Percentiles rank a stretch among this genome's conserved stretches.
Conservation (phyloP, 1,140 invertebrate genomes). For the Nephila pilipes region DNA sequence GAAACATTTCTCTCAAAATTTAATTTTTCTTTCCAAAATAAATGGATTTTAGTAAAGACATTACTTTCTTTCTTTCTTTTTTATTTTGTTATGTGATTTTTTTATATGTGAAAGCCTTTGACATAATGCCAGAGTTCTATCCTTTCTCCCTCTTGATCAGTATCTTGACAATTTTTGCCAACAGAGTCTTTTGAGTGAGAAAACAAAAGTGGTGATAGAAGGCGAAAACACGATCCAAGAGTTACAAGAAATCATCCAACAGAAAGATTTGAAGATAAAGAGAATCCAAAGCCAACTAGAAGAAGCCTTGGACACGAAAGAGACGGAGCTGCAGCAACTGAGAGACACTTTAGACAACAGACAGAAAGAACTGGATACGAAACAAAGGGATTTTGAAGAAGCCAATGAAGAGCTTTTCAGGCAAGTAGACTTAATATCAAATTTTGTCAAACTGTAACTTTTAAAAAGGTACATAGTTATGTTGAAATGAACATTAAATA, state of each 20-base stretch:
- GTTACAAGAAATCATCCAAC: slow-evolving; percentile 65
- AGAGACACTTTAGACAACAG: slow-evolving; percentile 49
- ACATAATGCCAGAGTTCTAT: background rate
- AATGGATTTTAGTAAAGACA: no score
- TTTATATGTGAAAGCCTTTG: background rate
- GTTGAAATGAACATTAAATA: no score
- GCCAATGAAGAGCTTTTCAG: slow-evolving; percentile 68
- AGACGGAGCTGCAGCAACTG: slow-evolving; percentile 52
- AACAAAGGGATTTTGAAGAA: slow-evolving; percentile 66
- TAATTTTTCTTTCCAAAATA: background rate
- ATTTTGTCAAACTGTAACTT: no score
- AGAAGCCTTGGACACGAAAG: slow-evolving; percentile 68
- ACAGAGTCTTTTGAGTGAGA: slow-evolving; percentile 65
- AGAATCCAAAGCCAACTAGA: slow-evolving; percentile 62
- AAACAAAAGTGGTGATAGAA: slow-evolving; percentile 62
- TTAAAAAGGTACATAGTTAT: no score
- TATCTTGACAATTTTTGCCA: background rate
- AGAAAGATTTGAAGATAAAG: slow-evolving; percentile 65
- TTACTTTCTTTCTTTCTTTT: background rate
- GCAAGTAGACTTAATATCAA: background rate
- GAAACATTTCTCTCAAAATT: no score
- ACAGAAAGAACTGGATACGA: slow-evolving; percentile 65
- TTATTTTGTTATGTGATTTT: background rate
- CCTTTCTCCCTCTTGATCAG: background rate
- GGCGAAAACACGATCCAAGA: slow-evolving; percentile 70